Conservation (phyloP, 1,140 invertebrate species). For the Sycobia sp. region DNA sequence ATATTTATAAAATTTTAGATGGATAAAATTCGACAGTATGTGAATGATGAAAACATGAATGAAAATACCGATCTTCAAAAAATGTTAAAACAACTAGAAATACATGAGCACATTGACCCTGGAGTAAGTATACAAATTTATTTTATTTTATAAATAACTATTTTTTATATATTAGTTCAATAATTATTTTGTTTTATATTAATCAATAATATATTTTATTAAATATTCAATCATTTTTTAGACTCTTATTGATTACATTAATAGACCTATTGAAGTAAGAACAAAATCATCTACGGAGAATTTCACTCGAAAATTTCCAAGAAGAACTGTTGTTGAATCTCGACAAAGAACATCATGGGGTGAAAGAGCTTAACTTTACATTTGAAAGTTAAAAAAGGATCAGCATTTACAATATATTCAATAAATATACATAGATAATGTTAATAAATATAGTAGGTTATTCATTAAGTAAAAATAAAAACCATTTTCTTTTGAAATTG, state of each 20-base stretch:
- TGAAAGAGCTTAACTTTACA: too few species aligned
- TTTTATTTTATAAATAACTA: too few species aligned
- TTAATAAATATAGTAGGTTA: neutral
- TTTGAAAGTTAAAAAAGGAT: neutral
- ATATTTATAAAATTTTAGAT: slow-evolving; percentile 50
- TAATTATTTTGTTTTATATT: slow-evolving; percentile 1
- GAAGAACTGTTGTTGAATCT: too few species aligned
- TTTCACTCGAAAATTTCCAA: too few species aligned
- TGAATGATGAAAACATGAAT: slow-evolving; percentile 47
- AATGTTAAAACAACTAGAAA: slow-evolving; percentile 55
- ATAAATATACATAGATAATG: neutral
- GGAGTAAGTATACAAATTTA: slow-evolving; percentile 54
- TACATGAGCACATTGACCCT: slow-evolving; percentile 53
- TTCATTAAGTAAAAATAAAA: too few species aligned
- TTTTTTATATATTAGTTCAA: neutral
- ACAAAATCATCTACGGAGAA: too few species aligned
- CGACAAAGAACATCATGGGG: too few species aligned
- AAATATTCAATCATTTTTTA: slow-evolving; percentile 37
- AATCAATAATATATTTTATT: neutral
- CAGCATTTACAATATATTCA: neutral
- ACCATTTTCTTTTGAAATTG: too few species aligned
- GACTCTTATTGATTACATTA: slow-evolving; percentile 50
- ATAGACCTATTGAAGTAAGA: neutral
- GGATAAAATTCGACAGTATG: slow-evolving; percentile 50
- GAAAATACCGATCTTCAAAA: slow-evolving; percentile 56